These are phyloP conservation scores for Kradibia gibbosae DNA, from an alignment of 1,140 invertebrate species.

Conservation along the genomic window DNA sequence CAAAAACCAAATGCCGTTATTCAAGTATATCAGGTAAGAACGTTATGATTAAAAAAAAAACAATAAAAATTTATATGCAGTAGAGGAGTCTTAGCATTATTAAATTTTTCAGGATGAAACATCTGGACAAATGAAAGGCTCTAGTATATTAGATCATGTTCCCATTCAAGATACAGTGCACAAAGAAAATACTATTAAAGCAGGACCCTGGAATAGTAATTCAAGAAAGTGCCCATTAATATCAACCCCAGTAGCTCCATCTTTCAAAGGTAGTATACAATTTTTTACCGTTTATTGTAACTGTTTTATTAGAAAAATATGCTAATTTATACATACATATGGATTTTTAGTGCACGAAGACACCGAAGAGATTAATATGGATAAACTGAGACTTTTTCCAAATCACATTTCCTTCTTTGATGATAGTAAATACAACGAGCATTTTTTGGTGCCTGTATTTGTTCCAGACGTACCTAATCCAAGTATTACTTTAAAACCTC, in stretches of 20 bases:
- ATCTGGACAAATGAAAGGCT: constrained; percentile 58
- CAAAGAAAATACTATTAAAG: constrained; percentile 77
- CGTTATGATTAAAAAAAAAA: not conserved
- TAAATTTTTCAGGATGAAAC: constrained; percentile 60
- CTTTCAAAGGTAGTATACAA: constrained; percentile 67
- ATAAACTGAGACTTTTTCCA: constrained; percentile 63
- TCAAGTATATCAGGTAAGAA: constrained; percentile 66
- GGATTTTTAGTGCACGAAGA: constrained; percentile 76
- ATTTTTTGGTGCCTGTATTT: constrained; percentile 75
- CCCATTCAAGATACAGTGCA: constrained; percentile 74
- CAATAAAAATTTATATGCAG: not conserved
- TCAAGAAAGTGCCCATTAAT: constrained; percentile 65
- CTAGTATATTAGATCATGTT: constrained; percentile 74
- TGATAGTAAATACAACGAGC: constrained; percentile 73
- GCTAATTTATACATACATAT: not conserved
- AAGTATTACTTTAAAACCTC: constrained; percentile 73
- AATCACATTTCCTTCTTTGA: constrained; percentile 67
- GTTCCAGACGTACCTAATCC: constrained; percentile 76
- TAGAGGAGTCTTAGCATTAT: not conserved
- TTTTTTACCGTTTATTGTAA: not conserved
- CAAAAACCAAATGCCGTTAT: constrained; percentile 63
- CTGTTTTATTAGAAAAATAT: constrained; percentile 21
- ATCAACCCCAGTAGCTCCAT: constrained; percentile 58
- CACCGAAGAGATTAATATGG: constrained; percentile 65
- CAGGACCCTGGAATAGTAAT: constrained; percentile 77